These are phyloP conservation scores for Cyprinella venusta DNA, from an alignment of 2,797 vertebrate species.

Conservation along the genomic window DNA sequence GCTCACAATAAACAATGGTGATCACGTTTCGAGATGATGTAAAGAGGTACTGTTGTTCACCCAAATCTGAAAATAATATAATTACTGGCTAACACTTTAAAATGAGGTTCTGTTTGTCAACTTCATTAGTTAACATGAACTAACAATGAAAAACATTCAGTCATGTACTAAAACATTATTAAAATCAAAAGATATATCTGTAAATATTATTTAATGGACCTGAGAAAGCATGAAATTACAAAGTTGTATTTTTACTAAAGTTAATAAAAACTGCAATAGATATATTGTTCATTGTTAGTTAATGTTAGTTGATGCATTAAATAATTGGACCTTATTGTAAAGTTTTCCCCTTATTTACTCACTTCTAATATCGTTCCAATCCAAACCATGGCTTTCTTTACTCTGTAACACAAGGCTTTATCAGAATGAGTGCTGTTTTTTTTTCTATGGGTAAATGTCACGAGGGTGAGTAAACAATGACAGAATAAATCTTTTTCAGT, in stretches of 20 bases:
- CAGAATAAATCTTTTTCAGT: not conserved
- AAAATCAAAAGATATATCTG: not conserved
- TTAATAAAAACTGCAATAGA: not conserved
- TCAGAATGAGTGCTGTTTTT: not conserved
- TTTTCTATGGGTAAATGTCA: not conserved
- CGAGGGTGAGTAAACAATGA: not conserved
- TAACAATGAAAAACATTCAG: not conserved
- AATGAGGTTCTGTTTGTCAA: not conserved
- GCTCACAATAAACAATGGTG: not conserved
- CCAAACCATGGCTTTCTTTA: not conserved
- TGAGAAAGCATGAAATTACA: not conserved
- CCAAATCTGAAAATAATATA: not conserved
- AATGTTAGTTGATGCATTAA: not conserved
- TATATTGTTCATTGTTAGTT: not conserved
- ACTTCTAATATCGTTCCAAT: not conserved
- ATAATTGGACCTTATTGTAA: not conserved
- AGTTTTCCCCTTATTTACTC: not conserved
- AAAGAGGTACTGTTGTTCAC: not conserved
- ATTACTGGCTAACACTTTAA: not conserved
- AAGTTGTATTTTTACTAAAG: not conserved
- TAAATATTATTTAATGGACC: not conserved
- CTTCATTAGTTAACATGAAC: not conserved
- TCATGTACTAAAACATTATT: not conserved
- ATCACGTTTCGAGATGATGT: not conserved
- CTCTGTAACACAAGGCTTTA: not conserved